Evolutionary conservation across 2,888 invertebrate species (phyloP).

Genomic region (Lymantria monacha): DNA sequence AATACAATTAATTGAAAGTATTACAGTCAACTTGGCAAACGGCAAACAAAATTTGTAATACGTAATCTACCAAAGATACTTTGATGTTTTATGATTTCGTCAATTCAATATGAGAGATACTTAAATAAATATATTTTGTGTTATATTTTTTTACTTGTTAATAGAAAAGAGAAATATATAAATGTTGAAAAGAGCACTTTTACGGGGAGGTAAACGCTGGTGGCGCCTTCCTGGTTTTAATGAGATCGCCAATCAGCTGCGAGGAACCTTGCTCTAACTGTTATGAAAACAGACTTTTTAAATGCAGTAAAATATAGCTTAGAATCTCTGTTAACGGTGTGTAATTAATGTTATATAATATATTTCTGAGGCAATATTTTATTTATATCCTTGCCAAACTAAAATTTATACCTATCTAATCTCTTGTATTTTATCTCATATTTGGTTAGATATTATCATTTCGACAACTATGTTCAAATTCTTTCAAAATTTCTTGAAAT

Average conservation of each 20-base stretch:
- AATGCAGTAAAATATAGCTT: slow-evolving; percentile 24
- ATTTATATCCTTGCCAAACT: no score
- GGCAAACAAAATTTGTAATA: neutral
- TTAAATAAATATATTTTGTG: slow-evolving; percentile 15
- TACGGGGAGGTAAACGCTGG: slow-evolving; percentile 51
- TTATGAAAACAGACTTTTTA: slow-evolving; percentile 20
- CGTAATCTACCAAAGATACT: neutral
- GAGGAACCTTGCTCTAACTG: slow-evolving; percentile 19
- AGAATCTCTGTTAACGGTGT: slow-evolving; percentile 13
- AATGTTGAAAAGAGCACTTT: slow-evolving; percentile 39
- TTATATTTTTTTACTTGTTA: slow-evolving; percentile 19
- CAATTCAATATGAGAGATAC: slow-evolving; percentile 39
- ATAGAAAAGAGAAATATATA: slow-evolving; percentile 27
- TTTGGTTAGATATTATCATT: no score
- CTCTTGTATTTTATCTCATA: no score
- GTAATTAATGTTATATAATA: neutral
- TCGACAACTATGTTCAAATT: no score
- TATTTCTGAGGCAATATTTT: no score
- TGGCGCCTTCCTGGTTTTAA: slow-evolving; percentile 69
- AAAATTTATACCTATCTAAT: no score
- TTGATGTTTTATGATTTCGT: slow-evolving; percentile 31
- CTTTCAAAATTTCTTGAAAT: no score
- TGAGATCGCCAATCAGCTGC: slow-evolving; percentile 69
- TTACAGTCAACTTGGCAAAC: neutral
- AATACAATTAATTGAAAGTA: neutral